Conservation (phyloP, 2,888 invertebrate species). For the Rhamnusium bicolor region DNA sequence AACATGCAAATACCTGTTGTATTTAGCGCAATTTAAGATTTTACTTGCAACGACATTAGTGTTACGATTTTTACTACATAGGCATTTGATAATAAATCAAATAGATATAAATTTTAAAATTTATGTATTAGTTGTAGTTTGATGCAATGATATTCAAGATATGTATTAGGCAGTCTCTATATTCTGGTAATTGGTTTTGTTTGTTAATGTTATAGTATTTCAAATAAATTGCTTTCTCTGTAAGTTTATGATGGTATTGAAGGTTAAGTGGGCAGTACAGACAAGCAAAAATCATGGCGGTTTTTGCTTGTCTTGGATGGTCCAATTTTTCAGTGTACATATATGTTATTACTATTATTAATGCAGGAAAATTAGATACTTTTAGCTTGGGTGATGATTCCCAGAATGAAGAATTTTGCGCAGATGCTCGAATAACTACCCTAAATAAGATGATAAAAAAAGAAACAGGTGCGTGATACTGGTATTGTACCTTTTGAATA, state of each 20-base stretch:
- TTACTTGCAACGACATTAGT: constrained; percentile 62
- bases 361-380: not conserved
- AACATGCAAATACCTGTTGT: constrained; percentile 35
- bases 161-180: constrained; percentile 23
- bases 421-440: too few species aligned
- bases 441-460: too few species aligned
- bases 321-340: constrained; percentile 1
- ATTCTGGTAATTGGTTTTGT: constrained; percentile 24
- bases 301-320: not conserved
- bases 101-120: constrained; percentile 38
- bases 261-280: not conserved
- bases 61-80: constrained; percentile 57
- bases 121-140: constrained; percentile 20
- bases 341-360: not conserved
- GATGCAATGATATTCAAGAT: constrained; percentile 42
- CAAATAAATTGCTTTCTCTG: constrained; percentile 25
- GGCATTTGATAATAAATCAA: constrained; percentile 49
- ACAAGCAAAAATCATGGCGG: not conserved
- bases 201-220: constrained; percentile 36
- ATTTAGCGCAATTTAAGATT: constrained; percentile 54
- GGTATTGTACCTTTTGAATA: too few species aligned
- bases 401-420: not conserved
- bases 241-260: constrained; percentile 7
- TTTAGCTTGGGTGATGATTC: not conserved
- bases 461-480: too few species aligned